Evolutionary conservation across 2,797 vertebrate species (phyloP), one percentile per base, ranked within the genome.

Genomic region (Danio tinwini): DNA sequence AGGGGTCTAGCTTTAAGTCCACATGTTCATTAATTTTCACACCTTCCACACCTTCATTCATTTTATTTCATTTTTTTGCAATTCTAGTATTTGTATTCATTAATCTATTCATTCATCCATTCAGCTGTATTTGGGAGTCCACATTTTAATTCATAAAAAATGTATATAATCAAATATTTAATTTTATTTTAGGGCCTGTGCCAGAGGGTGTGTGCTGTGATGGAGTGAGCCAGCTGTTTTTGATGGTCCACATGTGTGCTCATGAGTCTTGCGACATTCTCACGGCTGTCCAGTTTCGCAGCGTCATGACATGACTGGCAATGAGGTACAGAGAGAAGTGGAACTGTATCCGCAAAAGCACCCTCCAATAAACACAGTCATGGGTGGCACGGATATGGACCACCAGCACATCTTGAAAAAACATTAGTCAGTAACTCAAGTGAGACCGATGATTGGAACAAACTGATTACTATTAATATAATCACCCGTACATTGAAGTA

Each of bases 241-340:
- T 67, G 58, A 80, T 37, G 37, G 8, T 52, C 58, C 74, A 44
- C 58, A 61, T 45, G 74, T 74, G 3, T 29, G 29, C 84, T 52
- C 71, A 72, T 76, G 13, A 64, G 55, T 19, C 49, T 44, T 42
- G 12, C 59, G 11, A 12, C 19, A 42, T 87, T 91, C 88, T 80
- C 88, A 89, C 72, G 40, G 78, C 56, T 88, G 81, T 91, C 84
- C 39, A 67, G 76, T 90, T 88, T 87, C 84, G 69, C 50, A 17
- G 65, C 74, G 56, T 83, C 82, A 69, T 52, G 58, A 50, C 53
- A 55, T 65, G 74, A 13, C 62, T 58, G 45, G 39, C 72, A 53
- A 64, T 53, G 61, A 64, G 52, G 74, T 79, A 50, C 67, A 73
- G 65, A 65, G 65, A 65, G 63, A 80, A 67, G 45, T 73, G 59